Evolutionary conservation across 2,113 vertebrate genomes (phyloP), one percentile per base, ranked within the genome.

Genomic region (Zeus faber): DNA sequence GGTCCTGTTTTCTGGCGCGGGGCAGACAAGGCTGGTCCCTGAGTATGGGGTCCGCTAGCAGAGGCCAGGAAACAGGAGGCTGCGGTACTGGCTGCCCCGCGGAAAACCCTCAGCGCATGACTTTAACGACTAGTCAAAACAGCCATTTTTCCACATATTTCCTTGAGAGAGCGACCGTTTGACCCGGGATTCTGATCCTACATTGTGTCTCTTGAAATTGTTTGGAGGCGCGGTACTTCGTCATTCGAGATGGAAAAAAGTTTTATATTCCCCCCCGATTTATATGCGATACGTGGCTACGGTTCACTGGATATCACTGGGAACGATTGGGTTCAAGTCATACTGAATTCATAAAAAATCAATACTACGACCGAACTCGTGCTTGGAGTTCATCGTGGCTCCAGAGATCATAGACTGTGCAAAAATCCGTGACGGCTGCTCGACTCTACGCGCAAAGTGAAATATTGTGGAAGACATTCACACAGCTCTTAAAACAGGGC

Each of bases 1-100:
- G 54, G 68, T 71, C 68, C 74, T 70, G 48, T 72, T 78, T 79
- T 67, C 62, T 76, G 69, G 67, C 39, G 16, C 58, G 56, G 48
- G 71, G 68, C 64, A 81, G 72, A 75, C 49, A 54, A n/a, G 76
- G 72, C 74, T 24, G 26, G 58, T 76, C 70, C 65, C 62, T 49
- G 50, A 73, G 65, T 54, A 61, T 58, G 45, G 41, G 49, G 58
- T 43, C 54, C 47, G 63, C 59, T 50, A 67, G 50, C 52, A 76
- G 60, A 76, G 69, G 70, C 72, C 74, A 73, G 68, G 67, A 74
- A 79, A 63, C 71, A 72, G 46, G 62, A 70, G 76, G 72, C 57
- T 60, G 39, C 41, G 31, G 56, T n/a, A 67, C 54, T 53, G 54
- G 65, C 70, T 70, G 58, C 24, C 58, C 54, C 67, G 45, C 58